Evolutionary conservation across 2,113 vertebrate genomes (phyloP).

Genomic region (Choloepus hoffmanni): DNA sequence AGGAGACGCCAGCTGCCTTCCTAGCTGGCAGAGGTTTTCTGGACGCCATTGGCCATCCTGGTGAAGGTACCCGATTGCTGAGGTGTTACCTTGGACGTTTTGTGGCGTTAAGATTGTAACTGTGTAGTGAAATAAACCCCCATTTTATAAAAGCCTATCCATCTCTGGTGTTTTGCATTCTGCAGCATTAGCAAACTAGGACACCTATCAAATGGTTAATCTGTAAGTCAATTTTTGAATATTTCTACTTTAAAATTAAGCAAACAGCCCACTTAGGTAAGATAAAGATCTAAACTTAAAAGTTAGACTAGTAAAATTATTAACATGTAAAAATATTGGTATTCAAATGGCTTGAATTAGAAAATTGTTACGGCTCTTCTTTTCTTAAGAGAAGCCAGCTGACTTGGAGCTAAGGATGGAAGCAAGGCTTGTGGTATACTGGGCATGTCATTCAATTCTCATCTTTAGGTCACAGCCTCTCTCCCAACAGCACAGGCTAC

Average conservation of each 20-base stretch:
- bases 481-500: background rate
- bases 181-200: too few species aligned
- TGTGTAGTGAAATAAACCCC: too few species aligned
- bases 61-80: too few species aligned
- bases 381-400: conserved; percentile 14
- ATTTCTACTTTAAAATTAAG: conserved; percentile 1
- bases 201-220: background rate
- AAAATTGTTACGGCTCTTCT: background rate
- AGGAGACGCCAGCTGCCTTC: too few species aligned
- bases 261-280: background rate
- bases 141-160: too few species aligned
- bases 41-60: too few species aligned
- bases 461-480: background rate
- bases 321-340: background rate
- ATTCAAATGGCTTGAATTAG: background rate
- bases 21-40: too few species aligned
- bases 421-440: background rate
- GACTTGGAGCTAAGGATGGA: background rate
- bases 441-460: background rate
- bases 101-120: too few species aligned
- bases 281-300: conserved; percentile 24
- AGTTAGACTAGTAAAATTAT: background rate
- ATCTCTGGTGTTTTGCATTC: too few species aligned
- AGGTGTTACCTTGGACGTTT: too few species aligned
- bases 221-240: background rate